Conservation (phyloP, 2,888 invertebrate species). For the Hydropsyche betteni region DNA sequence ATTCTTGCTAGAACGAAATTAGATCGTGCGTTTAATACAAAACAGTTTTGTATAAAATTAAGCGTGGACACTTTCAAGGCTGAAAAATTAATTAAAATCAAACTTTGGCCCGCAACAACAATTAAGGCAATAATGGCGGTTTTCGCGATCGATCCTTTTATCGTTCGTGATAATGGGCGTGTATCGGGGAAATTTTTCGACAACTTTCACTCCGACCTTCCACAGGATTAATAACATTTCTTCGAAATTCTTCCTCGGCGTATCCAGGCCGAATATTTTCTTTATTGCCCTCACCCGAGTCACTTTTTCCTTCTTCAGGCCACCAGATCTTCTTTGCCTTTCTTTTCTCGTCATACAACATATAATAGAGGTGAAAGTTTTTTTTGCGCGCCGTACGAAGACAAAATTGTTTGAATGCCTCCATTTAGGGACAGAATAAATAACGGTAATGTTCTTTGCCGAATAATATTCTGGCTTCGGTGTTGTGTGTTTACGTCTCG, state of each 20-base stretch:
- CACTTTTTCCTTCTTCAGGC: neutral
- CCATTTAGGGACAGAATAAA: slow-evolving; percentile 19
- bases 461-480: slow-evolving; percentile 2
- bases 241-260: slow-evolving; percentile 23
- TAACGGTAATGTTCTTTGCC: slow-evolving; percentile 16
- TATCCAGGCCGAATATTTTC: slow-evolving; percentile 8
- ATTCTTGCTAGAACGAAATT: too few species aligned
- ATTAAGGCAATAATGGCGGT: too few species aligned
- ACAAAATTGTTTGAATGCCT: slow-evolving; percentile 25
- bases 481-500: slow-evolving; percentile 3
- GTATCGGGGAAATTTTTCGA: too few species aligned
- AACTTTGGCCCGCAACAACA: too few species aligned
- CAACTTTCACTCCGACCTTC: too few species aligned
- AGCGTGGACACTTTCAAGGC: too few species aligned
- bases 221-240: slow-evolving; percentile 13
- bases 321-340: neutral
- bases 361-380: slow-evolving; percentile 12
- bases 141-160: too few species aligned
- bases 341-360: neutral
- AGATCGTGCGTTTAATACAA: too few species aligned
- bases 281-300: slow-evolving; percentile 4
- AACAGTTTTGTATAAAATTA: too few species aligned
- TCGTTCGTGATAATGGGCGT: too few species aligned
- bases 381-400: slow-evolving; percentile 11
- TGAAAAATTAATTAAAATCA: too few species aligned